Evolutionary conservation across 2,888 invertebrate genomes (phyloP), one percentile per base, ranked within the genome.

Genomic region (Rhingia campestris): DNA sequence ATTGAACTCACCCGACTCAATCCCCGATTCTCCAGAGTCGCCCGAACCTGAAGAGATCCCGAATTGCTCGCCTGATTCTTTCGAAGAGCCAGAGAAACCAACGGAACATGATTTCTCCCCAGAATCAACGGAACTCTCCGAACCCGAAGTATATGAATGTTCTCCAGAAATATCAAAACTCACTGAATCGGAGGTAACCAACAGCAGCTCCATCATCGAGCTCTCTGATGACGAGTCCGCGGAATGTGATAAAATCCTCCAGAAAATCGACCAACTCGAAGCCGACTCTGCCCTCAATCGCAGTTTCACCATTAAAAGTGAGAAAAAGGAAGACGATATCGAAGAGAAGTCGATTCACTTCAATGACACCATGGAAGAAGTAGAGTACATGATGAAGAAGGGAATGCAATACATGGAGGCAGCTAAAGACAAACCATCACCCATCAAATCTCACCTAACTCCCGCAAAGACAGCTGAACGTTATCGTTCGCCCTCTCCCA

Each of bases 361-460:
- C 59, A 91, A 92, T 81, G 91, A 92, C 81, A 92, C 92, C 3
- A 88, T 92, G 72, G 92, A 92, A 87, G 91, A 92, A 87, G 91
- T 92, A 54, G 91, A 92, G 45, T 91, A 91, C 79, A 89, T 92
- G 87, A 88, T 92, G 86, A 89, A 90, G 59, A 89, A 90, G 35
- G 92, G 91, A 2, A 87, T 89, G 86, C 89, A 91, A 74, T 89
- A 90, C 69, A 88, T 90, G 86, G 63, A 80, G 45, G 86, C 86
- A 43, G 88, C 88, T 37, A 59, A 73, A 45, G 54, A 49, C 4
- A 45, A 10, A 22, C n/a, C 53, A 72, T 59, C 79, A 2, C 51
- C 66, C 0, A 56, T 22, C 0, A 86, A 67, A 64, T 58, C 12
- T 14, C 67, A 69, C 45, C 64, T 51, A 30, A 75, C 87, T 45